Evolutionary conservation across 2,113 vertebrate species (phyloP), one percentile per base, ranked within the genome.

Genomic region (Cyphomyrus discorhynchus): DNA sequence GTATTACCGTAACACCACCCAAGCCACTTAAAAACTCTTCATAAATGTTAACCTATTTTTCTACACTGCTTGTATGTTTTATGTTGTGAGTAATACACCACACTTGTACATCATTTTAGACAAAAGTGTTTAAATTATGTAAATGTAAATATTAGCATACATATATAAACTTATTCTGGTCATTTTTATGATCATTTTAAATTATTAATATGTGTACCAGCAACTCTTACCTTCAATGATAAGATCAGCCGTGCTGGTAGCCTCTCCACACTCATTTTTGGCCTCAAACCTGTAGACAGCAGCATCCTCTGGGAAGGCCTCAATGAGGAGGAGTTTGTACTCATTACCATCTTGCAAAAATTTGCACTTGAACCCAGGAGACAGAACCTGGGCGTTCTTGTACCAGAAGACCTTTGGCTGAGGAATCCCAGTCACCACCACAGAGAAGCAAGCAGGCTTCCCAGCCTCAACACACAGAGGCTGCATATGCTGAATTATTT

Each of bases 351-450:
- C 98, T 0, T 97, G 97, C 70, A 99, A 97, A 92, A 99, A 97
- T 93, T 99, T 99, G 94, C 97, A 98, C 92, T 99, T 99, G 95
- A 99, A 99, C 66, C 98, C 98, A 3, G 97, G 91, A n/a, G 97
- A 97, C 90, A 99, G 96, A 49, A 95, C 95, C 95, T 98, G 97
- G 66, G 97, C 97, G 90, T 99, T 97, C 92, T 99, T 99, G 93
- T 96, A 99, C 98, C 98, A 99, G 89, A 94, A 96, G 88, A 99
- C 96, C 92, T 97, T 97, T 9, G 98, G 98, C 92, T 95, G 95
- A 1, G 98, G 98, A 88, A 96, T 94, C 89, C 98, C 98, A 1
- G 96, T 96, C 90, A 98, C 96, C 90, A 96, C 91, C 11, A 98
- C 96, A 0, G 97, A 97, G 94, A 99, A 99, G 89, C 98, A 98